Evolutionary conservation across 1,140 invertebrate species (phyloP).

Genomic region (Intoshia linei): DNA sequence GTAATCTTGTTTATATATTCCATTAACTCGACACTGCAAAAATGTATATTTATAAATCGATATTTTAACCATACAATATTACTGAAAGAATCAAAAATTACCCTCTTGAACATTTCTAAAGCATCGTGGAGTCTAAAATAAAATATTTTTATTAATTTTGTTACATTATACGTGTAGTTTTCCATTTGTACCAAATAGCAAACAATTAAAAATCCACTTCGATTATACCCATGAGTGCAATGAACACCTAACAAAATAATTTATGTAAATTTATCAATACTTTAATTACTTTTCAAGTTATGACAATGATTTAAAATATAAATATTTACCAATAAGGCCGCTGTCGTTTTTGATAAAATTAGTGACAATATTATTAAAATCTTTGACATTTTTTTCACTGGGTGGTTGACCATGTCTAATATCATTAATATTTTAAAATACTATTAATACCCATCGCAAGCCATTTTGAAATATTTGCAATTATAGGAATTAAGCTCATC

Average conservation of each 20-base stretch:
- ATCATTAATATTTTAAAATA: conserved; percentile 3
- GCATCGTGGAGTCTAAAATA: neutral
- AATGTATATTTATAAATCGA: neutral
- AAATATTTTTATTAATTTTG: conserved; percentile 1
- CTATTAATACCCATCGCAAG: conserved; percentile 47
- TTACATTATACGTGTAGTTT: conserved; percentile 23
- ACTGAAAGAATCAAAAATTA: neutral
- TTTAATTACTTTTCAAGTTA: neutral
- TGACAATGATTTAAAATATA: neutral
- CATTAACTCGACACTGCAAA: neutral
- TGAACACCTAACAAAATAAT: conserved; percentile 35
- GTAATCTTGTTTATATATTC: conserved; percentile 32
- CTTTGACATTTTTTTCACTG: conserved; percentile 35
- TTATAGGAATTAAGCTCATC: conserved; percentile 37
- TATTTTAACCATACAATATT: neutral
- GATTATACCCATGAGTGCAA: conserved; percentile 92
- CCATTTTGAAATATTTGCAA: conserved; percentile 43
- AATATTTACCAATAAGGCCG: conserved; percentile 32
- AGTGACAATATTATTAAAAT: conserved; percentile 41
- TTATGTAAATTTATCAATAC: neutral
- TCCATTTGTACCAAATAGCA: conserved; percentile 51
- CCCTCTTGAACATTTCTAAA: neutral
- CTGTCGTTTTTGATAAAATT: conserved; percentile 43
- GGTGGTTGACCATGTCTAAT: conserved; percentile 19
- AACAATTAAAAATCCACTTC: conserved; percentile 64